Evolutionary conservation across 2,888 invertebrate species (phyloP), one percentile per base, ranked within the genome.

Genomic region (Fissipunctia ypsillon): DNA sequence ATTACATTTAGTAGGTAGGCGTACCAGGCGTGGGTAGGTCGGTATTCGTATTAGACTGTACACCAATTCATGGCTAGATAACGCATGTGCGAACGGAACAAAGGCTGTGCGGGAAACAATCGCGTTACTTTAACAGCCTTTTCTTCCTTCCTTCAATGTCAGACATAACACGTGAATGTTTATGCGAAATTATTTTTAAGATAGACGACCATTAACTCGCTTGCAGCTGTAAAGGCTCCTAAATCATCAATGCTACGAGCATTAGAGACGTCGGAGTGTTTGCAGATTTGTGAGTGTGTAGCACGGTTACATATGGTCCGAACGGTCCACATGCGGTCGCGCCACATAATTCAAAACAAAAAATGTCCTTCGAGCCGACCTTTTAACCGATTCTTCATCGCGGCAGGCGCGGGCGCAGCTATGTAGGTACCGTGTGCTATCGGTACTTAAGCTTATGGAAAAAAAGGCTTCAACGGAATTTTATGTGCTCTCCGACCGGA

Each of bases 401-500:
- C 81, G 76, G 59, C 78, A 84, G 86, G 85, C 86, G 83, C 87
- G 84, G 84, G 85, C 88, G 80, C 87, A 86, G 83, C 88, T 89
- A 88, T 88, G 91, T 89, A 88, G 88, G 91, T 93, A 93, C 94
- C 92, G 93, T 92, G 92, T 92, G 92, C 87, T 94, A 94, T 95
- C 94, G 95, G 95, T 95, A 95, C 94, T 89, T 90, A 90, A 77
- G 38, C 74, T 79, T 81, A 86, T 89, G 88, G 90, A 93, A 95
- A 95, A 69, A 95, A 96, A 95, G 93, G 93, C 91, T 93, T 91
- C 94, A 94, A 95, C 95, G 95, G 95, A 95, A 94, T 95, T 95
- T 94, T 93, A 95, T 95, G 92, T 93, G 90, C 89, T 91, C 91
- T 91, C 91, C 87, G 90, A 88, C 89, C 92, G 89, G 88, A 94